phyloP scores from a whole-genome alignment of 1,140 invertebrate species.

The Himalopsyche phryganea region DNA sequence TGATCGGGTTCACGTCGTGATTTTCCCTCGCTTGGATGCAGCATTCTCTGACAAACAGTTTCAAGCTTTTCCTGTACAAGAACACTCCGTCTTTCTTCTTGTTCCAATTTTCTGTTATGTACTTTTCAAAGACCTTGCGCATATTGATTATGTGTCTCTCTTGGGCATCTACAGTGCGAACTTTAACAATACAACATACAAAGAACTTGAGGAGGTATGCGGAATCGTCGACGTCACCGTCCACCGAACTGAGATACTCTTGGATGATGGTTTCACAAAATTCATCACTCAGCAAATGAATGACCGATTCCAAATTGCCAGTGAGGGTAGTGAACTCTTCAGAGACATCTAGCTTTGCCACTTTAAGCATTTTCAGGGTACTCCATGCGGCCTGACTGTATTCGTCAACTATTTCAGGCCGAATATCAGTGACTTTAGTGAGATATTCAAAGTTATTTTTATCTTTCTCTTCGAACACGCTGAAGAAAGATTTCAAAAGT shows the following conservation, averaged over 20 bases:
- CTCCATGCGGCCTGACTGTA: slow-evolving; percentile 17
- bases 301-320: background rate
- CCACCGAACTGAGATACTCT: slow-evolving; percentile 17
- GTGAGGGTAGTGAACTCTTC: slow-evolving; percentile 3
- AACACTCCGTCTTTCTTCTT: background rate
- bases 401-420: background rate
- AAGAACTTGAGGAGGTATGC: slow-evolving; percentile 13
- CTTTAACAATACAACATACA: slow-evolving; percentile 14
- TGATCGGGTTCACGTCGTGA: slow-evolving; percentile 2
- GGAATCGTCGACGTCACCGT: background rate
- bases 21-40: slow-evolving; percentile 4
- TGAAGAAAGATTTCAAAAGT: slow-evolving; percentile 12
- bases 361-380: slow-evolving; percentile 10
- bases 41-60: slow-evolving; percentile 9
- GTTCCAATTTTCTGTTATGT: slow-evolving; percentile 18
- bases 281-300: slow-evolving; percentile 12
- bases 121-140: slow-evolving; percentile 15
- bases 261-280: slow-evolving; percentile 20
- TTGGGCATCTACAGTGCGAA: slow-evolving; percentile 13
- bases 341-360: slow-evolving; percentile 10
- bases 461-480: slow-evolving; percentile 18
- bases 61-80: slow-evolving; percentile 1
- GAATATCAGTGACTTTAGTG: background rate
- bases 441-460: slow-evolving; percentile 17
- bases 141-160: slow-evolving; percentile 7